A percentile compares a stretch with the other conserved stretches of the same genome.
Conservation (phyloP, 2,113 vertebrate species). For the Electrona antarctica region DNA sequence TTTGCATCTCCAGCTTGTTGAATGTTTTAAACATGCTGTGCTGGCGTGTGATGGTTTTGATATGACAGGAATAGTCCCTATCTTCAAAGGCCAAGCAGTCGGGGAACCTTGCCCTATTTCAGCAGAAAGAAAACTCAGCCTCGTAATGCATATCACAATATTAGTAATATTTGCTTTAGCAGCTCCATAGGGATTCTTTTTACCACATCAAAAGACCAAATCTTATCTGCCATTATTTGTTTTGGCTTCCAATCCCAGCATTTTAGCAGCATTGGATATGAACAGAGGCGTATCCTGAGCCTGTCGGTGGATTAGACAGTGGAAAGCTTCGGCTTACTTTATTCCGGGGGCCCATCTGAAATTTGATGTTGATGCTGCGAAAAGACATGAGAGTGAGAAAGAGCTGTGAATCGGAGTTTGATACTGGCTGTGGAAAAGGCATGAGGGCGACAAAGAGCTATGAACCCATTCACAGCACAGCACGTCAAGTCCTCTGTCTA, state of each 20-base stretch:
- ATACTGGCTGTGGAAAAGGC: conserved; percentile 50
- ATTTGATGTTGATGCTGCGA: conserved; percentile 60
- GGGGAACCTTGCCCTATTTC: conserved; percentile 16
- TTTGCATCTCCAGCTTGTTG: conserved; percentile 31
- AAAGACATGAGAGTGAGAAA: conserved; percentile 39
- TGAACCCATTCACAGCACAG: conserved; percentile 45
- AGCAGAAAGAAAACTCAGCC: conserved; percentile 32
- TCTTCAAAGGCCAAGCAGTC: conserved; percentile 42
- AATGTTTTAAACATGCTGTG: conserved; percentile 19
- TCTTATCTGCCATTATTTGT: conserved; percentile 62
- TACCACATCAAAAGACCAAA: conserved; percentile 56
- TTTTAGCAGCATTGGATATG: conserved; percentile 38
- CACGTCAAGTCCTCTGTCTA: conserved; percentile 34
- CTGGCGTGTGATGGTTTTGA: conserved; percentile 18
- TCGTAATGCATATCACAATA: conserved; percentile 28
- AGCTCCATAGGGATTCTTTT: conserved; percentile 44
- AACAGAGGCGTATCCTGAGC: conserved; percentile 39
- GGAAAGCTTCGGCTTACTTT: conserved; percentile 53
- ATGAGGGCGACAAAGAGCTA: conserved; percentile 34
- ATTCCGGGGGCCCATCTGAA: conserved; percentile 57
- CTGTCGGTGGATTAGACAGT: conserved; percentile 48
- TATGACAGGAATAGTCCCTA: not conserved
- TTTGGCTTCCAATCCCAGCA: conserved; percentile 50
- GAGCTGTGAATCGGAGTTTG: conserved; percentile 47
- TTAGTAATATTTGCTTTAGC: conserved; percentile 38